Evolutionary conservation across 1,140 invertebrate species (phyloP).

Genomic region (Galleria mellonella): DNA sequence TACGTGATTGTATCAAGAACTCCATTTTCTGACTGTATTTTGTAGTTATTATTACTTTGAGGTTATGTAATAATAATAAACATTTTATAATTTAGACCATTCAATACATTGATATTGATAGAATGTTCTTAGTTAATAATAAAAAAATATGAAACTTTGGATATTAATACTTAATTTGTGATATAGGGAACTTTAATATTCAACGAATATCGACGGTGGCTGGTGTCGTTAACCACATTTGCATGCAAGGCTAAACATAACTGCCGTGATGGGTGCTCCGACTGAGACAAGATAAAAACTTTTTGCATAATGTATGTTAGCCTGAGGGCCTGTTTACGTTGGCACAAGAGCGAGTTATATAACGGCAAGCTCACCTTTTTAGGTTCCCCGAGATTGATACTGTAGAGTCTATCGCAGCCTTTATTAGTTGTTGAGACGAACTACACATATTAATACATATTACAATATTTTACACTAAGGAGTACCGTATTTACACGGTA

Average conservation of each 20-base stretch:
- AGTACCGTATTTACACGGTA: no score
- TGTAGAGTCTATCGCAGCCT: constrained; percentile 12
- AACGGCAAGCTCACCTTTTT: constrained; percentile 36
- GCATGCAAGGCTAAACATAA: constrained; percentile 29
- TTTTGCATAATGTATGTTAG: constrained; percentile 38
- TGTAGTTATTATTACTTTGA: constrained; percentile 14
- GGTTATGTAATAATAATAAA: constrained; percentile 22
- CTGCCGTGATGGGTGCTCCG: constrained; percentile 15
- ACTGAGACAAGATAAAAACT: constrained; percentile 35
- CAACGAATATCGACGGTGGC: constrained; percentile 7
- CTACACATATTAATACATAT: constrained; percentile 24
- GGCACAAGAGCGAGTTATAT: constrained; percentile 31
- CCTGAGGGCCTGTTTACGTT: constrained; percentile 30
- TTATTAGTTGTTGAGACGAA: constrained; percentile 19
- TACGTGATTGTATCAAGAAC: constrained; percentile 48
- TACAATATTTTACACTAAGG: no score
- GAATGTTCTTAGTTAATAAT: no score
- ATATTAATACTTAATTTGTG: constrained; percentile 1
- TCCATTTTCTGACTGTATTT: constrained; percentile 11
- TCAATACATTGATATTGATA: no score
- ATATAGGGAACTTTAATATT: constrained; percentile 5
- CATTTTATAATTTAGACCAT: no score
- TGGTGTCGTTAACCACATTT: constrained; percentile 25
- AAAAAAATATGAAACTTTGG: no score
- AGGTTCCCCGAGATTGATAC: constrained; percentile 21